phyloP scores from a whole-genome alignment of 1,140 invertebrate species.

The Berghia stephanieae region DNA sequence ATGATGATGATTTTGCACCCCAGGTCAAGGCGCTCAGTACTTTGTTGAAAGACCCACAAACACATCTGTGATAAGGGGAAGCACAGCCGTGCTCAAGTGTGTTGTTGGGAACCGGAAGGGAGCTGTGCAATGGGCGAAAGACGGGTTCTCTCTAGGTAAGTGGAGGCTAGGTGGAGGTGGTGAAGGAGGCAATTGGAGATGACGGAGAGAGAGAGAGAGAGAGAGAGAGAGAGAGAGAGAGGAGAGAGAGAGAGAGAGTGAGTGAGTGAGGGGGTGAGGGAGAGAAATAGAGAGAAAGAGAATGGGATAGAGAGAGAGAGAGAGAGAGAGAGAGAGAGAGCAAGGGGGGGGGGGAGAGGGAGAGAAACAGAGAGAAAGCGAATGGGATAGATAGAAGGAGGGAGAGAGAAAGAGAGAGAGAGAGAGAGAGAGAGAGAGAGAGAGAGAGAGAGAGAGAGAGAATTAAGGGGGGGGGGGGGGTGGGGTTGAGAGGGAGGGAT shows the following conservation, averaged over 20 bases:
- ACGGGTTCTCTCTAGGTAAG: conserved; percentile 82
- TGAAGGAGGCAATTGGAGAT: not conserved
- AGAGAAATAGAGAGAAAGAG: too few species aligned
- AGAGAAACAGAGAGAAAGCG: too few species aligned
- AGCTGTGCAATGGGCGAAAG: conserved; percentile 92
- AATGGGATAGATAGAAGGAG: too few species aligned
- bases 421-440: not conserved
- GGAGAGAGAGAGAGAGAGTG: too few species aligned
- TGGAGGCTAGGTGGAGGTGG: not conserved
- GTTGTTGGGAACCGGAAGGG: conserved; percentile 85
- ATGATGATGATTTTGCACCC: not conserved
- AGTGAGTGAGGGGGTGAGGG: too few species aligned
- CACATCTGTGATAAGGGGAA: conserved; percentile 43
- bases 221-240: too few species aligned
- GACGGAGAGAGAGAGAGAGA: too few species aligned
- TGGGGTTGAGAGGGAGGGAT: not conserved
- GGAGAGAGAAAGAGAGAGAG: conserved; percentile 1
- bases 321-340: too few species aligned
- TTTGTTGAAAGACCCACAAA: conserved; percentile 43
- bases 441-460: too few species aligned
- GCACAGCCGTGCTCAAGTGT: conserved; percentile 79
- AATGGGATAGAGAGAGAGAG: too few species aligned
- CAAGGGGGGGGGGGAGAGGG: too few species aligned
- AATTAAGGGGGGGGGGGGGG: too few species aligned
- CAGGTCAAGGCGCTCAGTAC: conserved; percentile 37